Evolutionary conservation across 92 coral and sea anemone species (phyloP), one percentile per base, ranked within the genome.

Genomic region (Galaxea fascicularis): DNA sequence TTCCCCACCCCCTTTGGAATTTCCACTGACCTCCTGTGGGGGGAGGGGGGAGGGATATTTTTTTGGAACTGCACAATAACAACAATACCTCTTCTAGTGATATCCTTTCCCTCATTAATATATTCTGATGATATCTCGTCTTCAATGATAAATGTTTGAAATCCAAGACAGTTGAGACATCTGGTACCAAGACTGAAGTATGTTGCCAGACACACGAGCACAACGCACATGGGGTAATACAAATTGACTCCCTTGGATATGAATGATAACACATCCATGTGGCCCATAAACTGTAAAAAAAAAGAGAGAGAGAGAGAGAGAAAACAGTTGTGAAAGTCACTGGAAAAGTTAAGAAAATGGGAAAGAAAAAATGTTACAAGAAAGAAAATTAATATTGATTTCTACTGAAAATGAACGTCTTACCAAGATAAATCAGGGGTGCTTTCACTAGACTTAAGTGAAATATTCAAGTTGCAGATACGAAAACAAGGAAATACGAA

Each of bases 221-320:
- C 90, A 22, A 97, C 96, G 69, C 95, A 94, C 99, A 97, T 97
- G n/a, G 99, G 99, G 65, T 97, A 97, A 81, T 97, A 97, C 76
- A 97, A 71, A 82, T 97, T 97, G 67, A 97, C 94, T 27, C 99
- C 99, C 65, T 95, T 97, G 45, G 99, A 95, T 75, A 97, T 92
- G 74, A 97, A 97, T 8, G 97, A 89, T 46, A 97, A 80, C 6
- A 97, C 99, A 63, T 97, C 99, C 99, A 97, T 97, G 79, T 97
- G 99, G 63, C 99, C 99, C 99, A 97, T 97, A 53, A 97, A 94
- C 99, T 97, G 86, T 5, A 74, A 80, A 27, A 41, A 63, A 0
- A 35, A 24, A 65, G 54, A 15, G 11, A 69, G 8, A 66, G 13
- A 73, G 39, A 64, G n/a, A 35, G 16, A 20, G 13, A 21, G 15